Evolutionary conservation across 1,140 invertebrate genomes (phyloP).

Genomic region (Diachasmimorpha longicaudata): DNA sequence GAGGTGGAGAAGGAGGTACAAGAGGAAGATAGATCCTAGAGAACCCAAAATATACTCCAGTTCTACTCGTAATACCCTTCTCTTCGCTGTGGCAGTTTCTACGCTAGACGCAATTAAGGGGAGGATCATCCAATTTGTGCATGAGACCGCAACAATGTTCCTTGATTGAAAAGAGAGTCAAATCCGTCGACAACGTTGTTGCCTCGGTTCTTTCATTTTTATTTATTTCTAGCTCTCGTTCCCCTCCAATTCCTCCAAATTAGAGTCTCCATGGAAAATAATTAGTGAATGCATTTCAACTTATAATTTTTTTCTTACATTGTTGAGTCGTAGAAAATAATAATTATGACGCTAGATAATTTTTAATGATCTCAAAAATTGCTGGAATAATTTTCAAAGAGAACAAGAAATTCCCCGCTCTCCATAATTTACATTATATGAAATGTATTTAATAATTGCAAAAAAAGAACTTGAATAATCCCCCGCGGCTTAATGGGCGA

Average conservation of each 20-base stretch:
- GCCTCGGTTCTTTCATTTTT: background rate
- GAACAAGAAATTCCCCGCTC: too few species aligned
- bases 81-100: slow-evolving; percentile 5
- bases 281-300: background rate
- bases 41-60: background rate
- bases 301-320: background rate
- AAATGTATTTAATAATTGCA: too few species aligned
- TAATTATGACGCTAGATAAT: background rate
- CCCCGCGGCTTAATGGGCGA: too few species aligned
- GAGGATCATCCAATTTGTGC: slow-evolving; percentile 30
- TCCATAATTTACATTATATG: too few species aligned
- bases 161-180: slow-evolving; percentile 31
- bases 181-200: slow-evolving; percentile 17
- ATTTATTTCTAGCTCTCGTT: background rate
- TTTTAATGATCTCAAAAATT: too few species aligned
- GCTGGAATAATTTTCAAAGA: too few species aligned
- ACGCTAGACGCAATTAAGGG: slow-evolving; percentile 29
- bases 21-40: slow-evolving; percentile 6
- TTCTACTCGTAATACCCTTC: background rate
- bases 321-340: background rate
- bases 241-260: background rate
- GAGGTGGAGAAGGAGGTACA: background rate
- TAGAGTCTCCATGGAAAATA: background rate
- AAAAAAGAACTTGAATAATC: too few species aligned
- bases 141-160: slow-evolving; percentile 31